Conservation (phyloP, 2,888 invertebrate genomes). For the Oxytorus armatus region DNA sequence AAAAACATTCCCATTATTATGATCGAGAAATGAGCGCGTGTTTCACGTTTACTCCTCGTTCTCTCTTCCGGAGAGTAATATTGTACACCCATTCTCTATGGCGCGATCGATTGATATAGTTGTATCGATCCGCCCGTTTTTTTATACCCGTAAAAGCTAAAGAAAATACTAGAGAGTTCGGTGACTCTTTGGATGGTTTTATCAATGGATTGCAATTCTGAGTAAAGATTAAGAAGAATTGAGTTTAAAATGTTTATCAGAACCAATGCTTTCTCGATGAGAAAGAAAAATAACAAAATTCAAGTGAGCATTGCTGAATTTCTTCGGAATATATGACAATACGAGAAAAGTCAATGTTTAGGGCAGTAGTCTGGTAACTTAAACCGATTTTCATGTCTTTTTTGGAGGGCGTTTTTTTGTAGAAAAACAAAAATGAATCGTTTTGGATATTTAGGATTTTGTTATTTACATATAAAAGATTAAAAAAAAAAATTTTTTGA, state of each 20-base stretch:
- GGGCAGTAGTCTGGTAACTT: not conserved
- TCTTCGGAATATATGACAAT: not conserved
- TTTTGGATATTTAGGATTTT: no score
- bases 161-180: conserved; percentile 47
- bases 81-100: conserved; percentile 2
- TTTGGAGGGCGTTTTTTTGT: no score
- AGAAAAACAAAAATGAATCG: no score
- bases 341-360: not conserved
- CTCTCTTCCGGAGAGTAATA: conserved; percentile 14
- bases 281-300: not conserved
- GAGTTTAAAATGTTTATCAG: no score
- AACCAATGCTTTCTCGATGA: no score
- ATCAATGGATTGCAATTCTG: conserved; percentile 26
- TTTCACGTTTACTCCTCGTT: conserved; percentile 13
- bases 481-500: no score
- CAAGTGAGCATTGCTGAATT: not conserved
- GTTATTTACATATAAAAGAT: no score
- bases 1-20: no score
- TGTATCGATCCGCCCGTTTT: conserved; percentile 39
- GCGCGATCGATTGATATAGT: conserved; percentile 39
- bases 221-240: conserved; percentile 1
- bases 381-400: no score
- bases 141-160: conserved; percentile 32
- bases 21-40: conserved; percentile 16
- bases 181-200: conserved; percentile 42